These are phyloP conservation scores for Acanthiza pusilla DNA, from an alignment of 2,797 vertebrate genomes.

Conservation along the genomic window DNA sequence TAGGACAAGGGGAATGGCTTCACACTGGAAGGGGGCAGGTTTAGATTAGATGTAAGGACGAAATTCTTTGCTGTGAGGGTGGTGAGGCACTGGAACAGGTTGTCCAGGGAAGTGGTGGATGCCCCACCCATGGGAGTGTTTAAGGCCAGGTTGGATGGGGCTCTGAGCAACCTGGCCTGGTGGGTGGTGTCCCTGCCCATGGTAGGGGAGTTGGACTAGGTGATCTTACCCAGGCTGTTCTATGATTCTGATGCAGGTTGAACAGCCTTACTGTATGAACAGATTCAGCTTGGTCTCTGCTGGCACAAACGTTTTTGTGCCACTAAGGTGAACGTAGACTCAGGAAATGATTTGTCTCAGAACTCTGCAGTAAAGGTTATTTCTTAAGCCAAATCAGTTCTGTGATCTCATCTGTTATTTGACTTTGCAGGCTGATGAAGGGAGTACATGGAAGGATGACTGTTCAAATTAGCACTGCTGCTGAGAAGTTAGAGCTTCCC, in stretches of 20 bases:
- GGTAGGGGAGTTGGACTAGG: neutral
- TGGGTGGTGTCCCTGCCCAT: neutral
- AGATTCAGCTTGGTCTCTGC: neutral
- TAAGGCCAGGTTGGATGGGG: neutral
- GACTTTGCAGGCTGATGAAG: neutral
- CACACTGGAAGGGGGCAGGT: neutral
- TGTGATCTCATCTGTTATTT: neutral
- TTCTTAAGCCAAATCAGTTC: neutral
- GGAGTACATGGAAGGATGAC: accelerated
- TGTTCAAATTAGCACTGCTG: neutral
- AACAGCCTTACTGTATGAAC: neutral
- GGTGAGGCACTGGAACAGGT: neutral
- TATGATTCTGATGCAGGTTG: neutral
- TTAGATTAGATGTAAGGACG: neutral
- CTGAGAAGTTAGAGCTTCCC: neutral
- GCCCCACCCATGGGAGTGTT: neutral
- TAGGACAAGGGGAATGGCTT: neutral
- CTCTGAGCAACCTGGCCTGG: neutral
- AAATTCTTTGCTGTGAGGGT: neutral
- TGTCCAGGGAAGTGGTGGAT: neutral
- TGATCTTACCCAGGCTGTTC: neutral
- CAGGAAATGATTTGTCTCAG: neutral
- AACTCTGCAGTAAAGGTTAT: neutral
- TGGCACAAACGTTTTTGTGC: neutral
- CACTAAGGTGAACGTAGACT: neutral